phyloP scores from a whole-genome alignment of 2,797 vertebrate genomes.

The Synaphobranchus kaupii region DNA sequence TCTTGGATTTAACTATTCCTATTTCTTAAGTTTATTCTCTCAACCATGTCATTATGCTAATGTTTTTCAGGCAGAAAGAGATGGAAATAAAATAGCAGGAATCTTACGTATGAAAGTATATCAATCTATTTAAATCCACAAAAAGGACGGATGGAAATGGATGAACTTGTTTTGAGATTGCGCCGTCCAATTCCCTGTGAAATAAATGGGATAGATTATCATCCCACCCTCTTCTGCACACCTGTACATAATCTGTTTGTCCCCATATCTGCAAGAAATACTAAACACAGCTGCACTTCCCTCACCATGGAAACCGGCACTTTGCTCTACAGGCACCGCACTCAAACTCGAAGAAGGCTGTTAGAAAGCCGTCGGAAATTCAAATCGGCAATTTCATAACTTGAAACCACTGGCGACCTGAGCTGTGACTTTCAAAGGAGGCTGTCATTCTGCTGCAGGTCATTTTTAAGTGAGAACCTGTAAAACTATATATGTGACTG shows the following conservation, averaged over 20 bases:
- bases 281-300: conserved; percentile 29
- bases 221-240: conserved; percentile 17
- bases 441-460: background rate
- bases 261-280: conserved; percentile 51
- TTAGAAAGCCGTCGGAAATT: background rate
- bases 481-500: too few species aligned
- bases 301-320: conserved; percentile 47
- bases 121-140: conserved; percentile 43
- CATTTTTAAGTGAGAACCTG: background rate
- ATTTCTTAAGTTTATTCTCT: background rate
- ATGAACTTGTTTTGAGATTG: background rate
- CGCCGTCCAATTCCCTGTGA: conserved; percentile 42
- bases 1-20: background rate
- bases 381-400: background rate
- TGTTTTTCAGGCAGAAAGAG: conserved; percentile 39
- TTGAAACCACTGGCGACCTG: background rate
- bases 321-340: conserved; percentile 2
- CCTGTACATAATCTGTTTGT: conserved; percentile 60
- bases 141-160: background rate
- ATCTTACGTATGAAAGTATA: conserved; percentile 45
- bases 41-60: conserved; percentile 53
- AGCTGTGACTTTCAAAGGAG: background rate
- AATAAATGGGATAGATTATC: conserved; percentile 56
- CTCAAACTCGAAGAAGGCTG: conserved; percentile 13
- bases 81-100: conserved; percentile 54